Evolutionary conservation across 2,797 vertebrate genomes (phyloP), one percentile per base, ranked within the genome.

Genomic region (Gambelia wislizenii): DNA sequence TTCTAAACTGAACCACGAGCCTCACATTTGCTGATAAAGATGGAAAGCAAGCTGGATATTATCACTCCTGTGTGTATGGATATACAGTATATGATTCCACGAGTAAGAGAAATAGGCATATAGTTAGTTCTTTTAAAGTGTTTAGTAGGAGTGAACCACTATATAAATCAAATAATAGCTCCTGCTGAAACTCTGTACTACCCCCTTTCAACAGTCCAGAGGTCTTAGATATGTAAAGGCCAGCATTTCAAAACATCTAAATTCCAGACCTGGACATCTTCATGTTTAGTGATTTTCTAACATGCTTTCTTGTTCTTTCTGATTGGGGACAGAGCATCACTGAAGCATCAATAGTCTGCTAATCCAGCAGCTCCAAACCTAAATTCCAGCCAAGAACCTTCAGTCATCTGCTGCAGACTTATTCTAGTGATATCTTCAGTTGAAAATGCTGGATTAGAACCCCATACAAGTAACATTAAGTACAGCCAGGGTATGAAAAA

Each of bases 101-200:
- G 89, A 92, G 89, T 88, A 84, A 94, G 69, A 92, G 85, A 89
- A 94, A 93, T 84, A 90, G 27, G 44, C 90, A 78, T 87, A 74
- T 85, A 86, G 87, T 56, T 72, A 87, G 83, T 90, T 72, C 90
- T 92, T 77, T 86, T 47, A 77, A 76, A n/a, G 16, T 91, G 90
- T 90, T 94, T 14, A 67, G 18, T 72, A 30, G 75, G 49, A 25
- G 12, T 70, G 74, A 84, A 79, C 36, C 3, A 42, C 27, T 36
- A 75, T 22, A 83, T n/a, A 83, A 27, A 64, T 69, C 27, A 89
- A 56, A 18, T 44, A 72, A 70, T 44, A 22, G 75, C 79, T 78
- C 20, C 8, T 80, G 4, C 9, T 33, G 78, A 69, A 69, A 54
- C 22, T 30, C n/a, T n/a, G n/a, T 79, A 70, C 8, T 39, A 70